Evolutionary conservation across 2,797 vertebrate genomes (phyloP).

Genomic region (Malacoraja senta): DNA sequence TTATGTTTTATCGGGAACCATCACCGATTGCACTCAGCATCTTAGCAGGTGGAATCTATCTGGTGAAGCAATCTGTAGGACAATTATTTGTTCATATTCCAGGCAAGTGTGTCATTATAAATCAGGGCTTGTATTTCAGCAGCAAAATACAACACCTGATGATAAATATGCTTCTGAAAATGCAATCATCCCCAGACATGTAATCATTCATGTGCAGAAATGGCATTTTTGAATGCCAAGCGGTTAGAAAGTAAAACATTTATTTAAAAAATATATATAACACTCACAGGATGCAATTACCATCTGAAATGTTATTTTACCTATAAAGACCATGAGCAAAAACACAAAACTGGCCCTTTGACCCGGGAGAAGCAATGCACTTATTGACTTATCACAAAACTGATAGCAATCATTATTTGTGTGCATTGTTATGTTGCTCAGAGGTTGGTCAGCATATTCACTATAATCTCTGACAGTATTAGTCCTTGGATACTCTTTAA

Average conservation of each 20-base stretch:
- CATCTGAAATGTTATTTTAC: not conserved
- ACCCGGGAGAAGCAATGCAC: not conserved
- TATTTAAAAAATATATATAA: not conserved
- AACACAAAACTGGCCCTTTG: not conserved
- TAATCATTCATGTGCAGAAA: not conserved
- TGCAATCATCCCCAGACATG: slow-evolving; percentile 1
- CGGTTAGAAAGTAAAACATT: not conserved
- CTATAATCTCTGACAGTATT: no score
- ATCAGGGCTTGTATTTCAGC: not conserved
- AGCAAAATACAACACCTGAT: slow-evolving; percentile 25
- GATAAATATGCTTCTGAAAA: slow-evolving; percentile 35
- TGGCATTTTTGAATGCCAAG: slow-evolving; percentile 18
- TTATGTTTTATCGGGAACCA: not conserved
- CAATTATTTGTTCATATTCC: slow-evolving; percentile 14
- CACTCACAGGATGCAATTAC: not conserved
- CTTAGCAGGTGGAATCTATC: not conserved
- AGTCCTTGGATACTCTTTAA: not conserved
- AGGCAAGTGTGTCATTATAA: slow-evolving; percentile 13
- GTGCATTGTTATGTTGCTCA: not conserved
- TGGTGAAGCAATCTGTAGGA: not conserved
- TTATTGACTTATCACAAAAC: slow-evolving; percentile 21
- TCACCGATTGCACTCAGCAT: not conserved
- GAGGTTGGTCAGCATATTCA: not conserved
- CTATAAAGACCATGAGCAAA: not conserved
- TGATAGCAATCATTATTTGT: slow-evolving; percentile 25